Evolutionary conservation across 2,797 vertebrate genomes (phyloP), one percentile per base, ranked within the genome.

Genomic region (Gambusia yucatana): DNA sequence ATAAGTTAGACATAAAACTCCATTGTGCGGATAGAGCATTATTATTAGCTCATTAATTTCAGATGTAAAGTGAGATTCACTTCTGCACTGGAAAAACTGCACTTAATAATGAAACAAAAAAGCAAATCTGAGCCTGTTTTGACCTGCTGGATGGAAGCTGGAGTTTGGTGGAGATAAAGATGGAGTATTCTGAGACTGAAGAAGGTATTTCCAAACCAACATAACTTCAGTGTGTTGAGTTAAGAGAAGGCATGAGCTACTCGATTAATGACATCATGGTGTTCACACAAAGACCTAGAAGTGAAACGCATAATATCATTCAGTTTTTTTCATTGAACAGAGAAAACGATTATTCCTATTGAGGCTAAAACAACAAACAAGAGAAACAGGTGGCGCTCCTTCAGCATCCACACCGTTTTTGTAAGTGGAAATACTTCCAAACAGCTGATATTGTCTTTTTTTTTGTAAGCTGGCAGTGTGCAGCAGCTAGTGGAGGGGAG

Each of bases 1-100:
- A 44, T 28, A 44, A 16, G 67, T 70, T 46, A 6, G 67, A 46
- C n/a, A 46, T 70, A 70, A 70, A 70, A 70, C n/a, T 3, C 67
- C 41, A 70, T 46, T 9, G 41, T 70, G 67, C 11, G 1, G n/a
- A 70, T 2, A 28, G n/a, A 28, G 25, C 41, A 46, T 46, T 44
- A 71, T 71, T 71, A 16, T 71, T 71, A 71, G n/a, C 43, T 71
- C 67, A 71, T 71, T 71, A 46, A 71, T 71, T 71, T 71, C 25
- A 46, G 41, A 71, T 17, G 67, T 46, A 71, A 16, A 46, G 25
- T 46, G 25, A 28, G 41, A 46, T 44, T 11, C 67, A 71, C 3
- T 11, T 6, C 67, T 25, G 65, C 39, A 43, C 30, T 6, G 41
- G 13, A 28, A 2, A 70, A 70, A 44, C 11, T 0, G 39, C 39